Base-by-base conservation (phyloP, 2,797 vertebrate genomes). In the Melanotaenia trifasciata region DNA sequence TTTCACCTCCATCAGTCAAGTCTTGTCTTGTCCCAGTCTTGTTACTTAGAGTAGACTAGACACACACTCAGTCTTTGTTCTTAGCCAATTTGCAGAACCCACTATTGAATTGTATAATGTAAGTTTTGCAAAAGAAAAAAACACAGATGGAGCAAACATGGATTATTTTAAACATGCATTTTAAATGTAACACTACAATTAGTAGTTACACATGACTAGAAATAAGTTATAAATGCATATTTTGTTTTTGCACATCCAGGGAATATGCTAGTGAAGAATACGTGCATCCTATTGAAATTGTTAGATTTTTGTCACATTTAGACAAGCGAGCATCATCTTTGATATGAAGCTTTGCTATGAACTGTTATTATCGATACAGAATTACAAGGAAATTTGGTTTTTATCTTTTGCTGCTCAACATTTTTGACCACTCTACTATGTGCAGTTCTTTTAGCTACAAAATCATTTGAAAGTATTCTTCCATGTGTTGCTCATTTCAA, bases 1-100 rank as follows among this genome's bases (percentile, higher is more conserved):
- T 90, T 85, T 89, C 88, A 85, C 72, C 81, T 69, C 54, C 62
- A 72, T 81, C 51, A 4, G 74, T 90, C 86, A 60, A 73, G 92
- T 90, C 87, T 53, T 5, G 76, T 87, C 91, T 86, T 91, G 91
- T 85, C 74, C 43, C 61, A 36, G 78, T 78, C 72, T 77, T 68
- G 67, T 68, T 62, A 61, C 70, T 33, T 40, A 33, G 6, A 33
- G 32, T 33, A 81, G 78, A 84, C 65, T 43, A 81, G 54, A 86
- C 76, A 73, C 58, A 83, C 11, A 20, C 56, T 61, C 71, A 38
- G 47, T 58, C 58, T 74, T 61, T 75, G 58, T 73, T 32, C 64
- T 65, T 45, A 35, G 56, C 58, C 74, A 64, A 63, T 76, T 68
- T 28, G 67, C 56, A 67, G n/a, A 61, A 67, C 60, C 28, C 63